Conservation (phyloP, 2,113 vertebrate genomes). For the Cynocephalus volans region DNA sequence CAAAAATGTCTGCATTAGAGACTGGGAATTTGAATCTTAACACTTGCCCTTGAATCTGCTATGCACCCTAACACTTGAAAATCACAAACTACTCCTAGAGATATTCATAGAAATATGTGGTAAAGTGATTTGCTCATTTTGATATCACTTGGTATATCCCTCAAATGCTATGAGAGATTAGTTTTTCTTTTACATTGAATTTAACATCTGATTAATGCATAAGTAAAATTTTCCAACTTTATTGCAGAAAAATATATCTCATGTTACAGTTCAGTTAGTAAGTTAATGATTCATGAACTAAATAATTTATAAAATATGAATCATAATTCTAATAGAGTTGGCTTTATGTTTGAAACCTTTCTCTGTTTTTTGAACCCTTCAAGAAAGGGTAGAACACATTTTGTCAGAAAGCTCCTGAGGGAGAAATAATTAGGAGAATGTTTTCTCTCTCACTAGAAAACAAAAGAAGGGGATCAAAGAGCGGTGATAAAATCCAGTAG, state of each 20-base stretch:
- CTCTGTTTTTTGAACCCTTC: conserved; percentile 34
- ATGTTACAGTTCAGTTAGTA: conserved; percentile 65
- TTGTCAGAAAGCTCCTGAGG: conserved; percentile 18
- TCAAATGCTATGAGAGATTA: conserved; percentile 52
- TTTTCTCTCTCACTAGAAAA: background rate
- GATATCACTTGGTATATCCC: background rate
- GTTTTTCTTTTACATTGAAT: conserved; percentile 75
- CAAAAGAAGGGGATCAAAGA: background rate
- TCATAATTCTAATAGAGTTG: conserved; percentile 54
- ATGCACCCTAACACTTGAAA: background rate
- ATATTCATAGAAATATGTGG: background rate
- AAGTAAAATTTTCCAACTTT: conserved; percentile 53
- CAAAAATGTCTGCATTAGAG: background rate
- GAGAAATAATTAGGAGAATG: background rate
- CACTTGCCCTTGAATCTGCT: background rate
- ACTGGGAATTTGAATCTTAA: background rate
- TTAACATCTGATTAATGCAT: conserved; percentile 71
- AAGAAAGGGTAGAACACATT: background rate
- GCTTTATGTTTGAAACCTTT: conserved; percentile 32
- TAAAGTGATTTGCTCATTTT: conserved; percentile 56
- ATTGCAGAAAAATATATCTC: conserved; percentile 73
- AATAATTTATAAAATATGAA: conserved; percentile 74
- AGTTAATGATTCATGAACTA: conserved; percentile 75
- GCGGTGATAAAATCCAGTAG: background rate
- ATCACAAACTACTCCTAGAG: background rate